Base-by-base conservation (phyloP, 2,113 vertebrate species). In the Leptobrachium leishanense region DNA sequence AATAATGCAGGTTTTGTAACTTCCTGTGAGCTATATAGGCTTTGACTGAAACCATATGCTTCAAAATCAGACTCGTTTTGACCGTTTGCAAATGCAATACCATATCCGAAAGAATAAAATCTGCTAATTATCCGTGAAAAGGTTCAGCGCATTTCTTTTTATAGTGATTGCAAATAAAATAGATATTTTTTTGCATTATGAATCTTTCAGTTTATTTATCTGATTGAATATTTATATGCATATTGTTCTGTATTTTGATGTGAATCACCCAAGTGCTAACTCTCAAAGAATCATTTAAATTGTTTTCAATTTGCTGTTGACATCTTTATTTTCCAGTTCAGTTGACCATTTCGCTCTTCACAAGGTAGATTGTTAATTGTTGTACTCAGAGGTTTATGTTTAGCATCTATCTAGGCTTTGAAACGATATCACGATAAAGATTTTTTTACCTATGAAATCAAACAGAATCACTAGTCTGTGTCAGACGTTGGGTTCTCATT, bases 241-340 rank as follows among this genome's bases (percentile, higher is more conserved):
- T 55, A 40, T 72, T 70, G 20, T 15, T 70, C 50, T 70, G n/a
- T 46, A 70, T 70, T 41, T 70, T 70, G 15, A 70, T 70, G 20
- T 50, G 68, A 41, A n/a, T 13, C 68, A 70, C 43, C 15, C 68
- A 50, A 70, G 69, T 54, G 69, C 2, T 72, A 40, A 54, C 46
- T 72, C 46, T 53, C 11, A 72, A 20, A 72, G 43, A 53, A 72
- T 53, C 44, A 72, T 1, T 72, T 50, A 54, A 72, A 72, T 72
- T 11, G 46, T 50, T 72, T 72, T 54, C 68, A 53, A 54, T 72
- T 72, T 72, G 46, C 50, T 72, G 69, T 72, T 72, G 69, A 72
- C 69, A 72, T 72, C 46, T 72, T 72, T 72, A 72, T 72, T 72
- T 72, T 72, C 69, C 69, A 72, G 69, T 72, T 72, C 69, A 72